These are phyloP conservation scores for Hypocryptadius cinnamomeus DNA, from an alignment of 2,113 vertebrate genomes.

Conservation along the genomic window DNA sequence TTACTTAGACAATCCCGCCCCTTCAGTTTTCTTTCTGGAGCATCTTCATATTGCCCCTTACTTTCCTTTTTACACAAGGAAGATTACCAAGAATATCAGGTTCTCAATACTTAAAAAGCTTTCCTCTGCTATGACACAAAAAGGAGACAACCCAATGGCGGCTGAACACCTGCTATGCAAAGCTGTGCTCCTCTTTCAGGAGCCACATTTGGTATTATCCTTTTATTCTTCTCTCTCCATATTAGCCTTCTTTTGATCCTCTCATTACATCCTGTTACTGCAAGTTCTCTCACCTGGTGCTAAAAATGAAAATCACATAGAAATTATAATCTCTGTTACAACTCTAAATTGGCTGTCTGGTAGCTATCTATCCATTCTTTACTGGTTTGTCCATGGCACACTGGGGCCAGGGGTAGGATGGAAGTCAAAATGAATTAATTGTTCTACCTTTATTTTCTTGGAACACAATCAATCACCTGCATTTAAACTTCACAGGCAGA, in stretches of 20 bases:
- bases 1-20: not conserved
- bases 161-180: not conserved
- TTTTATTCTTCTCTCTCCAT: not conserved
- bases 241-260: not conserved
- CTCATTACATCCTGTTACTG: not conserved
- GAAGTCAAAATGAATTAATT: not conserved
- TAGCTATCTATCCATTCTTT: not conserved
- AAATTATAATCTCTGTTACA: not conserved
- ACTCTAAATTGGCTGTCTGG: not conserved
- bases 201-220: not conserved
- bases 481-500: not conserved
- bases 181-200: not conserved
- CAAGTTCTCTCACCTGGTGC: not conserved
- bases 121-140: not conserved
- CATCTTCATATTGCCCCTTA: not conserved
- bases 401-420: rapidly evolving
- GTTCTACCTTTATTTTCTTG: not conserved
- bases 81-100: not conserved
- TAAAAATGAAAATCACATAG: not conserved
- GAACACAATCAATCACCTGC: not conserved
- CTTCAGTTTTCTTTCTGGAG: not conserved
- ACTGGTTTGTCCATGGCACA: not conserved
- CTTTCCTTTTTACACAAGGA: not conserved
- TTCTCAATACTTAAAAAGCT: not conserved
- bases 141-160: not conserved